Evolutionary conservation across 2,797 vertebrate species (phyloP).

Genomic region (Pseudomugil gertrudae): DNA sequence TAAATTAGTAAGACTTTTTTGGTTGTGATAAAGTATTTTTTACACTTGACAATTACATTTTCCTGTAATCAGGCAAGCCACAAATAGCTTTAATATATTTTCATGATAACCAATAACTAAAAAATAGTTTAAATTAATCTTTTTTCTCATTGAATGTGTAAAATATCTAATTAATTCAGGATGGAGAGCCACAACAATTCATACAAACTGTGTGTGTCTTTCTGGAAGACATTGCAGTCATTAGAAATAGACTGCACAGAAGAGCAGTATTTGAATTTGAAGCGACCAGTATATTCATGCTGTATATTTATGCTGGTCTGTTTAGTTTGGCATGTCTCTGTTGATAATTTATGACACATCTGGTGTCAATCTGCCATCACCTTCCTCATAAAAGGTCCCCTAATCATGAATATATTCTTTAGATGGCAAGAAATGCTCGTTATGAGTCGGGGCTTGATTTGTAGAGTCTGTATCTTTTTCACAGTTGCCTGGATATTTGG

Average conservation of each 20-base stretch:
- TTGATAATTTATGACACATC: conserved; percentile 97
- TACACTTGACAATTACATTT: neutral
- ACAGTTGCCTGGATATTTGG: conserved; percentile 68
- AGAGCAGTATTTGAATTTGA: conserved; percentile 91
- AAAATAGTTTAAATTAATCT: too few species aligned
- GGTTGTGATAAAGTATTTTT: too few species aligned
- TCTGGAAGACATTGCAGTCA: conserved; percentile 83
- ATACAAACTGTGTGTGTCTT: neutral
- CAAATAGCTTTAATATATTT: neutral
- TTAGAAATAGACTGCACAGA: conserved; percentile 87
- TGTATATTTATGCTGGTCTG: conserved; percentile 92
- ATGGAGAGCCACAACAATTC: conserved; percentile 8
- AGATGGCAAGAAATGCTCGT: conserved; percentile 71
- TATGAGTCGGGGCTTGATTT: conserved; percentile 64
- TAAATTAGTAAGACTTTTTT: too few species aligned
- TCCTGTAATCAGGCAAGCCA: too few species aligned
- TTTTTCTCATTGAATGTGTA: neutral
- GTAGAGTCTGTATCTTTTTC: conserved; percentile 72
- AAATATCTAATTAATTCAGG: neutral
- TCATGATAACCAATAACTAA: neutral
- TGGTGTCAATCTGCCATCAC: conserved; percentile 94
- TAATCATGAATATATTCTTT: conserved; percentile 77
- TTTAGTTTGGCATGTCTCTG: conserved; percentile 92
- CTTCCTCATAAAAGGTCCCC: conserved; percentile 86
- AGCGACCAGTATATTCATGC: conserved; percentile 89